Conservation (phyloP, 2,113 vertebrate genomes). For the Lates calcarifer region DNA sequence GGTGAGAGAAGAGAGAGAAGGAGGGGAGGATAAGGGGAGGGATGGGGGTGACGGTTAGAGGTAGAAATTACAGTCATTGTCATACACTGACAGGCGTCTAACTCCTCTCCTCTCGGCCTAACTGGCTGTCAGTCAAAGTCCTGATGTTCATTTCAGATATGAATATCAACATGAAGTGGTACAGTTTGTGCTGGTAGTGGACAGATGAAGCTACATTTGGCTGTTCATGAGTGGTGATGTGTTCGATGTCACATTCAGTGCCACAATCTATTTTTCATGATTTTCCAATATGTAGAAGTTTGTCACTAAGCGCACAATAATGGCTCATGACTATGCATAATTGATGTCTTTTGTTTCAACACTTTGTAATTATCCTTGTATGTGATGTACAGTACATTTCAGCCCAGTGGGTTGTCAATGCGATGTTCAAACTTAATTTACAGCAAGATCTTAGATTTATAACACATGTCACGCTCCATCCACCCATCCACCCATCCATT, state of each 20-base stretch:
- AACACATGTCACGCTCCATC: slow-evolving; percentile 26
- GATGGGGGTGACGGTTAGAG: not conserved
- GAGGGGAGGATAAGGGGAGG: too few species aligned
- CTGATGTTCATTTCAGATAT: slow-evolving; percentile 53
- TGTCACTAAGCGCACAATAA: not conserved
- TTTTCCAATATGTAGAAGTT: slow-evolving; percentile 2
- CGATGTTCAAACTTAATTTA: slow-evolving; percentile 44
- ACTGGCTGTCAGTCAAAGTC: slow-evolving; percentile 9
- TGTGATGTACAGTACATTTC: slow-evolving; percentile 30
- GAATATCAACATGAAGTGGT: not conserved
- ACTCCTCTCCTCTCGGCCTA: slow-evolving; percentile 5
- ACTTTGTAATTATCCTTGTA: slow-evolving; percentile 26
- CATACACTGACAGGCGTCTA: slow-evolving; percentile 25
- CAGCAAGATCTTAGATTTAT: slow-evolving; percentile 44
- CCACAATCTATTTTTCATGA: slow-evolving; percentile 7
- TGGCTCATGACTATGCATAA: slow-evolving; percentile 20
- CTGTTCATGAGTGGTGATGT: not conserved
- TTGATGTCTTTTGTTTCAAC: slow-evolving; percentile 22
- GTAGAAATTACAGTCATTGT: slow-evolving; percentile 50
- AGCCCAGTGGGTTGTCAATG: slow-evolving; percentile 29
- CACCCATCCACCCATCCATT: slow-evolving; percentile 34
- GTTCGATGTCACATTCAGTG: not conserved
- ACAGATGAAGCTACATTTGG: slow-evolving; percentile 1
- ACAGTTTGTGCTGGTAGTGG: not conserved
- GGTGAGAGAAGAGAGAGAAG: not conserved